Evolutionary conservation across 2,113 vertebrate genomes (phyloP), one percentile per base, ranked within the genome.

Genomic region (Tenrec ecaudatus): DNA sequence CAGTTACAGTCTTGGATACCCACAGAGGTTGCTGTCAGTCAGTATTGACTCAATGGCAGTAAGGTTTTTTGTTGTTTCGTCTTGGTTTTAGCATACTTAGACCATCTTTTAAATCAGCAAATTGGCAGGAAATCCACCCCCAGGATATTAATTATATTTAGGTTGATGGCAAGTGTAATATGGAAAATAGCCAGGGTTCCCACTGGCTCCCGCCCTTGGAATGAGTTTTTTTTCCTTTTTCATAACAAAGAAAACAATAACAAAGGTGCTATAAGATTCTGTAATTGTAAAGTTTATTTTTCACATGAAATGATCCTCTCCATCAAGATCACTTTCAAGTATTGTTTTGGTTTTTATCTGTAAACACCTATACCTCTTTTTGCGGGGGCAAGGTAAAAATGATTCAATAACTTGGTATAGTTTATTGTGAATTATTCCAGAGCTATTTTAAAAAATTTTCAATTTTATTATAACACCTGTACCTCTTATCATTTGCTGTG

Each of bases 101-200:
- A 17, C 25, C 23, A 8, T 29, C 53, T 91, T 93, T 90, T 31
- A 89, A 92, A 83, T 82, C 76, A 92, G 11, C 40, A 88, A 89
- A 89, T 3, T 36, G 69, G 84, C n/a, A 88, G 31, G 60, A 87
- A 19, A 47, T 66, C 77, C 88, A 79, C 40, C 95, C 64, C 88
- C 92, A 94, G 64, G 12, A 29, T 43, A 89, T 78, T 92, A 90
- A 64, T 43, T 71, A 93, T 66, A 89, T 89, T 91, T 84, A 94
- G 60, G 86, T 11, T 53, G 36, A 93, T 94, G 86, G 71, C 77
- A 89, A 92, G 60, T 66, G 31, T 43, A 76, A 27, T 91, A 89
- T 94, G n/a, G 58, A 91, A 95, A 88, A 60, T 94, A 86, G 47
- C 84, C 89, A 76, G 20, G 40, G 40, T 40, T n/a, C 47, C 47